Base-by-base conservation (phyloP, 2,113 vertebrate genomes). In the Hippocampus barbouri region DNA sequence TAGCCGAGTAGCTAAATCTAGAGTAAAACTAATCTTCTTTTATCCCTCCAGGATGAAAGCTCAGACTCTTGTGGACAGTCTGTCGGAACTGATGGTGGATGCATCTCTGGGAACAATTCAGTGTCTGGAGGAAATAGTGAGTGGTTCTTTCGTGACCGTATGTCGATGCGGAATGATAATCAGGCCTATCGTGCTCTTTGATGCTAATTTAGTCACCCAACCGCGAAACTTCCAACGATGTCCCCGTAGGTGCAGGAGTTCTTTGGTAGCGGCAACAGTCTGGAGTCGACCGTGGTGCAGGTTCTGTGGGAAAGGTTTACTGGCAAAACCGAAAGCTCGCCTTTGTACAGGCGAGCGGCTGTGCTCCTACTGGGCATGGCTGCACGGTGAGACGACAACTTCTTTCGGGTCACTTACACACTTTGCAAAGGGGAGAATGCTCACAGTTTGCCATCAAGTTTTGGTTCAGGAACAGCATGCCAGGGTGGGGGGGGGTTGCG, bases 91-190 rank as follows among this genome's bases (percentile, higher is more conserved):
- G 75, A 92, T 98, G 87, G 88, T 95, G 54, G 94, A 99, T 72
- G 92, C 95, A 0, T 96, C 95, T 0, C 78, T 94, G 63, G 96
- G 92, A 82, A 94, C 91, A 0, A 89, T 97, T 80, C 93, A 96
- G 70, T 98, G 96, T 90, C 93, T 99, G 51, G 97, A 96, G 79
- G 95, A 99, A 92, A 97, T 98, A 76, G 97, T 99, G 85, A 96
- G 96, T 93, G 34, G 30, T 68, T 67, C n/a, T 68, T 21, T 40
- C 51, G 27, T 73, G 63, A 68, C 70, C 75, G 21, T 62, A 38
- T 5, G 20, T 67, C 2, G 15, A 34, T 18, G 59, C 3, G 15
- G 2, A 59, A 59, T 25, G 56, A 59, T 59, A 12, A 61, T 27
- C 27, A 1, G 34, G 5, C 41, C 41, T 9, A 12, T 43, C 10